phyloP scores from a whole-genome alignment of 2,888 invertebrate genomes.

The Callinectes sapidus region DNA sequence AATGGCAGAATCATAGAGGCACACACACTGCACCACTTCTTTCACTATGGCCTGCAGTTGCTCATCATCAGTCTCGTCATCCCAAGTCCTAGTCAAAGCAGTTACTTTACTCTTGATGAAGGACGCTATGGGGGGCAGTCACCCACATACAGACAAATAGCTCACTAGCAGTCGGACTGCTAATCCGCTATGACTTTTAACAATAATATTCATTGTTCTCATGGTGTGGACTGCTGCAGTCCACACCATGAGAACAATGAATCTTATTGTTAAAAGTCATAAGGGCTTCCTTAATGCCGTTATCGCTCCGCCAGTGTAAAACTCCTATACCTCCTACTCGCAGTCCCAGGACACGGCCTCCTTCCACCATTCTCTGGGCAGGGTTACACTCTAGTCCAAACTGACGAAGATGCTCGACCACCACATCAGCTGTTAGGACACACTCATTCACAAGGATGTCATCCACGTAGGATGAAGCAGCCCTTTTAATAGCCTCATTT shows the following conservation, averaged over 20 bases:
- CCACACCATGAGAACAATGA: not conserved
- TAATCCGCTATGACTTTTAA: no score
- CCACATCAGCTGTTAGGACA: not conserved
- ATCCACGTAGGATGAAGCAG: not conserved
- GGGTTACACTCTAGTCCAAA: not conserved
- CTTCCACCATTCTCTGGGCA: not conserved
- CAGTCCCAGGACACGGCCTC: not conserved
- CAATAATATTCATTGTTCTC: no score
- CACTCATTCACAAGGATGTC: no score
- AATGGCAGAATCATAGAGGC: no score
- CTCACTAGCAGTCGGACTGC: not conserved
- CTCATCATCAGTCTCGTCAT: not conserved
- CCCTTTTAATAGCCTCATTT: not conserved
- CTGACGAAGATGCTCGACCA: not conserved
- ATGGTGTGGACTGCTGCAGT: no score
- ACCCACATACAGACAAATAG: not conserved
- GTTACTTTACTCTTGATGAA: not conserved
- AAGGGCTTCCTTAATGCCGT: not conserved
- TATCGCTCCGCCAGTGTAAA: not conserved
- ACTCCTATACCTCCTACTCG: not conserved
- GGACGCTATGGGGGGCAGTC: not conserved
- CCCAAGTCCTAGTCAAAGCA: not conserved
- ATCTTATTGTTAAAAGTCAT: not conserved
- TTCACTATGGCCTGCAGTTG: not conserved
- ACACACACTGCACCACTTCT: not conserved